A percentile compares a stretch with the other conserved stretches of the same genome.
These are phyloP conservation scores for Zonotrichia leucophrys DNA, from an alignment of 2,113 vertebrate genomes.

Conservation along the genomic window DNA sequence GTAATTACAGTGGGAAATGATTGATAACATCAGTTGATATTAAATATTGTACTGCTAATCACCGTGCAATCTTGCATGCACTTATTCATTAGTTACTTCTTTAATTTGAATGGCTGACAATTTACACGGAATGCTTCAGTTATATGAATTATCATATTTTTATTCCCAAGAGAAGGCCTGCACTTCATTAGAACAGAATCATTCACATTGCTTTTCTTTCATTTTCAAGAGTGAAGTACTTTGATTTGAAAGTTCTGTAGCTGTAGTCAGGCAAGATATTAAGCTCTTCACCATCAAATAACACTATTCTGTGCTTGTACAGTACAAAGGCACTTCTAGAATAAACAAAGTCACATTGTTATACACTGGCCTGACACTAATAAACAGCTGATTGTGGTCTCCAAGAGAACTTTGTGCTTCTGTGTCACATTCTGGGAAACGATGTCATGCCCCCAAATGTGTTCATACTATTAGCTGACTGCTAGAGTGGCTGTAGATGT, in stretches of 20 bases:
- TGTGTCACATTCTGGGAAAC: conserved; percentile 48
- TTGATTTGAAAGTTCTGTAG: conserved; percentile 37
- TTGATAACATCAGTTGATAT: conserved; percentile 58
- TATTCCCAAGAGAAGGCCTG: neutral
- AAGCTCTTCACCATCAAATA: conserved; percentile 1
- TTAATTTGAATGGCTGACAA: conserved; percentile 56
- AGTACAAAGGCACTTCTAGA: conserved; percentile 40
- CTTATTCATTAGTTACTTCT: conserved; percentile 64
- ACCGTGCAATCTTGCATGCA: conserved; percentile 38
- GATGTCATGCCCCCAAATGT: conserved; percentile 23
- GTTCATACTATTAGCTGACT: conserved; percentile 48
- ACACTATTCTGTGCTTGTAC: neutral
- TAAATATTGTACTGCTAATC: conserved; percentile 58
- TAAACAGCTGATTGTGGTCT: conserved; percentile 42
- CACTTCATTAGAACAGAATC: conserved; percentile 13
- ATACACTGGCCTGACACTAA: conserved; percentile 33
- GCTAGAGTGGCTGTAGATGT: conserved; percentile 44
- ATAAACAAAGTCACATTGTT: conserved; percentile 40
- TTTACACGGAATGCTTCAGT: conserved; percentile 17
- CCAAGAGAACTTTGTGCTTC: conserved; percentile 31
- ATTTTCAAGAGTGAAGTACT: conserved; percentile 43
- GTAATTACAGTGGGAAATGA: conserved; percentile 58
- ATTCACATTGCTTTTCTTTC: conserved; percentile 34
- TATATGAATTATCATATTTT: conserved; percentile 36
- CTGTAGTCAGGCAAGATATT: conserved; percentile 4